Percentiles rank a stretch among this genome's conserved stretches.
phyloP scores from a whole-genome alignment of 2,888 invertebrate genomes.

The Acleris holmiana region DNA sequence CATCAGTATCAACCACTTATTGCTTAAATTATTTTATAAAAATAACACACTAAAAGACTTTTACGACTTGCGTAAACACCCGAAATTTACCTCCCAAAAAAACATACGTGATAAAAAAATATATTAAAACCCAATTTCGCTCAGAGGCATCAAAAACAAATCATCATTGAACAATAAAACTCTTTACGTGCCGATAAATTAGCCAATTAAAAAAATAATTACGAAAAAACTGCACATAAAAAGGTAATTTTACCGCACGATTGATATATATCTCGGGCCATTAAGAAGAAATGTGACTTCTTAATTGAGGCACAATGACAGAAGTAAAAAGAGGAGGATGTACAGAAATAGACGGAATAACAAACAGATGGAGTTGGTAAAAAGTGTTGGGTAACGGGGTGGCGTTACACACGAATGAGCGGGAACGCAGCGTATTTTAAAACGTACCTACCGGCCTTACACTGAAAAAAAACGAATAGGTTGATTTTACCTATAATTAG shows the following conservation, averaged over 20 bases:
- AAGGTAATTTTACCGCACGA: conserved; percentile 48
- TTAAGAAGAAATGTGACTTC: conserved; percentile 67
- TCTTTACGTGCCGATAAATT: conserved; percentile 64
- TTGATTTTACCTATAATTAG: no score
- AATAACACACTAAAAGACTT: conserved; percentile 1
- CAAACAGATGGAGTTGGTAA: conserved; percentile 75
- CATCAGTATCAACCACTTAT: no score
- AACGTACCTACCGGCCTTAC: no score
- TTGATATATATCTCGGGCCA: conserved; percentile 61
- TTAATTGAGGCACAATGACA: conserved; percentile 77
- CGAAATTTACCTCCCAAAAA: no score
- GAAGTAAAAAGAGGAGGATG: conserved; percentile 61
- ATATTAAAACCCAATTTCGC: conserved; percentile 9
- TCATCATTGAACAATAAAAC: conserved; percentile 26
- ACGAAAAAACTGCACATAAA: conserved; percentile 59
- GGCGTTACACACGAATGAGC: conserved; percentile 40
- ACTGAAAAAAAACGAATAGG: no score
- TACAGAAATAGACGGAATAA: conserved; percentile 74
- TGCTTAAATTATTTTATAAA: no score
- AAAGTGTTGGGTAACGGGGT: conserved; percentile 61
- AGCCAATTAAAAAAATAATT: conserved; percentile 68
- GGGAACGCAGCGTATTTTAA: no score
- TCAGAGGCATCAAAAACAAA: conserved; percentile 4
- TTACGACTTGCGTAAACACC: not conserved
- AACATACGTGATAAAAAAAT: conserved; percentile 1